Base-by-base conservation (phyloP, 2,888 invertebrate genomes). In the Thecocarcelia acutangulata region DNA sequence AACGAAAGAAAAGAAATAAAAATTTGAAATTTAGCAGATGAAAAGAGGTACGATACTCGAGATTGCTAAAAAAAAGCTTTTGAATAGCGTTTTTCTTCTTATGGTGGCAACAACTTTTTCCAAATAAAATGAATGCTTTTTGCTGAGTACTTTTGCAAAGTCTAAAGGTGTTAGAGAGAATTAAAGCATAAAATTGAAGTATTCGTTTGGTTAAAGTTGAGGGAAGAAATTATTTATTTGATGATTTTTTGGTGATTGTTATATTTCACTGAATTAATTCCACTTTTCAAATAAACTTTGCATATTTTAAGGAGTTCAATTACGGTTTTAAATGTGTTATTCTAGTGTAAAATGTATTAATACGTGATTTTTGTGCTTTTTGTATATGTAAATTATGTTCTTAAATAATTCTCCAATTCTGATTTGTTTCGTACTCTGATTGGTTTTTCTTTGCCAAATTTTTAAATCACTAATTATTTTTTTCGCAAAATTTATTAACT, bases 141-240 rank as follows among this genome's bases (percentile, higher is more conserved):
- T 58, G 48, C 11, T 46, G 46, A 48, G 56, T 28, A n/a, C 5
- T 56, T 54, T 0, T 15, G 3, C 24, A 24, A 40, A 42, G 11
- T 50, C 0, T 15, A 21, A 37, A 68, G 52, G 75, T 68, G 68
- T 76, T 76, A 59, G 4, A 50, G 59, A 68, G 58, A 44, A 52
- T 52, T 68, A 15, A 59, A 44, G 52, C 59, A 13, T 37, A n/a
- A 19, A 28, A 66, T 1, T 42, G 44, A 54, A 74, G 37, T 56
- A 24, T 61, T 44, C 0, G 1, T 17, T 19, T 48, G 9, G 15
- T 48, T 48, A 9, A 48, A 17, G 17, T 17, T 13, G 11, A 0
- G n/a, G n/a, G 13, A n/a, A 42, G n/a, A 42, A 12, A 4, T n/a
- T 42, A 9, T 6, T n/a, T 42, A 42, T 0, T 5, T n/a, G 3